phyloP scores from a whole-genome alignment of 1,140 invertebrate genomes.

The Sycophila sp. region DNA sequence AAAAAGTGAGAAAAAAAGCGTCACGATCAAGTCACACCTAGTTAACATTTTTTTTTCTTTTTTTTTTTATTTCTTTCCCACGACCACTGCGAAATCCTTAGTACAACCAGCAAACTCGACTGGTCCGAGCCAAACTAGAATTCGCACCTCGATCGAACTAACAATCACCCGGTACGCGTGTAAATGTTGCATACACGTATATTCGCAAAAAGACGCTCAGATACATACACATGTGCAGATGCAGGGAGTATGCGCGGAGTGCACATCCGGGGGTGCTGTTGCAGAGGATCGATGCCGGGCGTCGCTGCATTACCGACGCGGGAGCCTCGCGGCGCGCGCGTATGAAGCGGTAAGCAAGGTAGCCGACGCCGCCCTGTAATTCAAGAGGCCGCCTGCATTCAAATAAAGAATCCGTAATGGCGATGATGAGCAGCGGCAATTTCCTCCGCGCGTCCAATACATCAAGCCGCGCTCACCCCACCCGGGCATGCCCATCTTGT shows the following conservation, averaged over 20 bases:
- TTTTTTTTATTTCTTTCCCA: too few species aligned
- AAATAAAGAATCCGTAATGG: slow-evolving; percentile 67
- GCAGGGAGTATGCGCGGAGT: too few species aligned
- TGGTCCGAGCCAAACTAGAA: too few species aligned
- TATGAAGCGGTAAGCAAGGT: slow-evolving; percentile 64
- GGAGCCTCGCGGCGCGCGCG: not conserved
- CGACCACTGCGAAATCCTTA: too few species aligned
- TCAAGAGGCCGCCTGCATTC: slow-evolving; percentile 59
- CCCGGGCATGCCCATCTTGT: slow-evolving; percentile 44
- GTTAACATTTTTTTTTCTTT: too few species aligned
- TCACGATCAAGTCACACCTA: too few species aligned
- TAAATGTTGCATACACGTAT: not conserved
- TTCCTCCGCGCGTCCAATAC: slow-evolving; percentile 42
- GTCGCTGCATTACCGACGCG: slow-evolving; percentile 29
- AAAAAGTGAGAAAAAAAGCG: too few species aligned
- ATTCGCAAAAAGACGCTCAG: slow-evolving; percentile 1
- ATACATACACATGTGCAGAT: too few species aligned
- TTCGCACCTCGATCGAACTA: not conserved
- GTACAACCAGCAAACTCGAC: too few species aligned
- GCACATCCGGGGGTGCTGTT: too few species aligned
- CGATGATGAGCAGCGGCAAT: slow-evolving; percentile 64
- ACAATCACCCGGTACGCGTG: not conserved
- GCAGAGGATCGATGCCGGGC: slow-evolving; percentile 37
- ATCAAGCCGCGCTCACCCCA: slow-evolving; percentile 31
- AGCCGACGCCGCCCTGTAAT: slow-evolving; percentile 65